Evolutionary conservation across 30 jellyfish, hydroid and myxozoan species (phyloP), one percentile per base, ranked within the genome.

Genomic region (Pelagia noctiluca): DNA sequence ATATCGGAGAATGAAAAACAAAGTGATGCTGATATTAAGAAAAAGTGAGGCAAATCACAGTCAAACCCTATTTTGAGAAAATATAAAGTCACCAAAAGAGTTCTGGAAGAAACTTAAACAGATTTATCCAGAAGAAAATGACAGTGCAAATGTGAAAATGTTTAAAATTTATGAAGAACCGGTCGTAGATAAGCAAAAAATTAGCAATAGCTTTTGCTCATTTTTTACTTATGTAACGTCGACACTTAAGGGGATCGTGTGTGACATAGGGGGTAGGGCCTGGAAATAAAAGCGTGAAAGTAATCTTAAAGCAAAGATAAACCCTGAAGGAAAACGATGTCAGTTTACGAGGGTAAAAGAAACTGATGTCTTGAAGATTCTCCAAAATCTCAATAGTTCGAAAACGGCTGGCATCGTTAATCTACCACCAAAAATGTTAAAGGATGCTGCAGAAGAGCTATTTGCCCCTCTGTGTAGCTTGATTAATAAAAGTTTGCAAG

Each of bases 351-450:
- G 78, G 69, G 86, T 75, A 47, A 75, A 75, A 60, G 76, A 75
- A 75, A 18, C 57, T 30, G 75, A 75, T 47, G 54, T 54, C 72
- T 62, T 75, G 57, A 75, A 75, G 54, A 75, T 75, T 36, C 57
- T 54, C 2, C 49, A 75, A 49, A 75, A 50, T 50, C 57, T 75
- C 57, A 75, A 47, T 48, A 29, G 61, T 26, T 47, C 73, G 1
- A 75, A 75, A 49, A 75, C 76, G 54, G 73, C 86, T 75, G 86
- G 75, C 86, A 75, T 50, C 64, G 75, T 47, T 49, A 75, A 75
- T 75, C 77, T 75, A 26, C 86, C 76, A 48, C 86, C 86, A 75
- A 50, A 49, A 75, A 75, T 50, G 61, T 47, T 75, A 75, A 47
- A 48, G 63, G 86, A 75, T 57, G 76, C 86, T 33, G 75, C 77